Percentiles rank a stretch among this genome's conserved stretches.
phyloP scores from a whole-genome alignment of 2,113 vertebrate genomes.

The Macheiramphus alcinus region DNA sequence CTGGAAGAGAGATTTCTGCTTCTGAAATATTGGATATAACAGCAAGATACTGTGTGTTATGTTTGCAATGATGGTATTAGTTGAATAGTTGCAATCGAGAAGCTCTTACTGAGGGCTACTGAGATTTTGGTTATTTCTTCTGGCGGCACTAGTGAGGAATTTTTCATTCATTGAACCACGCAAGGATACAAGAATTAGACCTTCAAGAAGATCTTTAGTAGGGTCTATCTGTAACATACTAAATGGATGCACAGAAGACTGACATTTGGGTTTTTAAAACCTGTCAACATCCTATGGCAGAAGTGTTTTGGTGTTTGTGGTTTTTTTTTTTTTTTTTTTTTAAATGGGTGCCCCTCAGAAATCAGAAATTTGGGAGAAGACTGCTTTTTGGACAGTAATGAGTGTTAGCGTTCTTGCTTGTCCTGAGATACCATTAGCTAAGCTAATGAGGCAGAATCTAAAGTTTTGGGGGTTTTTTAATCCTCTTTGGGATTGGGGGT shows the following conservation, averaged over 20 bases:
- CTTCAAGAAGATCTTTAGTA: background rate
- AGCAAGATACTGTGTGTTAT: background rate
- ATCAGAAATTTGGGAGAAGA: background rate
- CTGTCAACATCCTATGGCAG: background rate
- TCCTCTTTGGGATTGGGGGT: background rate
- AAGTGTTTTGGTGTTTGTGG: background rate
- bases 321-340: too few relatives aligned
- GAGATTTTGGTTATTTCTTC: background rate
- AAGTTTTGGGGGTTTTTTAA: background rate
- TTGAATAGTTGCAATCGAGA: background rate
- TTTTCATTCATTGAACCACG: background rate
- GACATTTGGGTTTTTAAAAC: background rate
- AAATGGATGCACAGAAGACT: background rate
- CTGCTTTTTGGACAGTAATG: background rate
- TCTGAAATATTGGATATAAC: background rate
- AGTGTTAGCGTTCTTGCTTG: background rate
- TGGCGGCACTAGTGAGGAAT: background rate
- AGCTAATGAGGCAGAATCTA: background rate
- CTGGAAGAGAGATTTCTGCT: background rate
- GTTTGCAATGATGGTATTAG: background rate
- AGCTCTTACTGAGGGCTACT: background rate
- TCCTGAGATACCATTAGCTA: background rate
- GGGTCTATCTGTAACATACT: background rate
- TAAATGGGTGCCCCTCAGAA: background rate
- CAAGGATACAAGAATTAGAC: background rate